Evolutionary conservation across 2,888 invertebrate species (phyloP), one percentile per base, ranked within the genome.

Genomic region (Drosophila engyochracea): DNA sequence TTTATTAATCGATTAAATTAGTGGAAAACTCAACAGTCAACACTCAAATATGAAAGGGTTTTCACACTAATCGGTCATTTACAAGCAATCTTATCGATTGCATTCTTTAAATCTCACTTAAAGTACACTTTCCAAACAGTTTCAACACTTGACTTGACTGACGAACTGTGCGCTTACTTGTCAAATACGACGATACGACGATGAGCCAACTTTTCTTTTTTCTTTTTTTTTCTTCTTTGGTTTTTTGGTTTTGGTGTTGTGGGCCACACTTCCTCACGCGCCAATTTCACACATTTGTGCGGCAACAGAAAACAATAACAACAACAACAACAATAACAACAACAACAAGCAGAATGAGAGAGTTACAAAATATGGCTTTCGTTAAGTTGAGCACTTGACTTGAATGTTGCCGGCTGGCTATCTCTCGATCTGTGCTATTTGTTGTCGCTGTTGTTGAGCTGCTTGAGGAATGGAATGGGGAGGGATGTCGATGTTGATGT

Each of bases 271-370:
- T 81, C 68, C 81, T 81, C 83, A 74, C 81, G 69, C 66, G 83
- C 74, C 66, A 77, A 70, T 71, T 81, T 81, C 81, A 77, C 83
- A 81, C 81, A 63, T 81, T 72, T 39, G 16, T 35, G 39, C 49
- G 63, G 30, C 59, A 57, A 37, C 44, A 55, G 57, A 7, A 47
- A n/a, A 57, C 60, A 49, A 51, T 33, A 53, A 64, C 44, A 41
- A 47, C 31, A 25, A 31, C 16, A 54, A 44, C 33, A 58, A 55
- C n/a, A 39, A 61, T 5, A 41, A 64, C 49, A 59, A 57, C 31
- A 41, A 47, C 25, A 35, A 57, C 52, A 57, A 49, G 3, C 30
- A 37, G 22, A 37, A 7, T 28, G 25, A 64, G 33, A 64, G 30
- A 67, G 39, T 19, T 60, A 44, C 61, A 57, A 25, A 4, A 47